Evolutionary conservation across 1,140 invertebrate genomes (phyloP), one percentile per base, ranked within the genome.

Genomic region (Sogatella furcifera): DNA sequence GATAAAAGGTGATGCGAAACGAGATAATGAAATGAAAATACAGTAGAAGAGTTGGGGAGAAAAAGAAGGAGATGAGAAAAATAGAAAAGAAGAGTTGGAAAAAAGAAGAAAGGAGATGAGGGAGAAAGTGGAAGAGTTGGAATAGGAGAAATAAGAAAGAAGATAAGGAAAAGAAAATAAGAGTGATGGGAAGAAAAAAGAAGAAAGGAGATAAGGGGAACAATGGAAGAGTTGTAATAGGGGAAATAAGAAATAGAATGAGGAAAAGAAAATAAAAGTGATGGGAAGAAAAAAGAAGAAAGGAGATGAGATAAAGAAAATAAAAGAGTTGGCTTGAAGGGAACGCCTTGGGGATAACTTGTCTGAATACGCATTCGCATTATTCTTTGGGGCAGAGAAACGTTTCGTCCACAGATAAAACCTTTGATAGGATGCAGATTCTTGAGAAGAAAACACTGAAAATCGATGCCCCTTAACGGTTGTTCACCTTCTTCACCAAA

Each of bases 1-100:
- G 46, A 34, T 22, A 41, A 52, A n/a, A 21, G 52, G 46, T 72
- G 70, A 69, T 68, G 21, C 71, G 68, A n/a, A 74, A 70, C 59
- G 71, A 76, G 67, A 77, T 77, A 64, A 64, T 72, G 8, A 71
- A 70, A 3, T 76, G 77, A 61, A 76, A 76, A 65, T 74, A n/a
- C n/a, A n/a, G n/a, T n/a, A 77, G 57, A 75, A 74, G 59, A 72
- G 71, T n/a, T n/a, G n/a, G n/a, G 0, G 70, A 71, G 6, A 64
- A 76, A 28, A 71, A 74, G 31, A 31, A 31, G 31, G 10, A 5
- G 31, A 31, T 31, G 31, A 31, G 31, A 10, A 31, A 31, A 10
- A 65, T 70, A 54, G 69, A 73, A 62, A 72, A 71, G 17, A 70
- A 73, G 55, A 68, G 67, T 22, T 67, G 10, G 31, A 31, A 31